phyloP scores from a whole-genome alignment of 2,888 invertebrate genomes.

The Xestoiulus laeticollis region DNA sequence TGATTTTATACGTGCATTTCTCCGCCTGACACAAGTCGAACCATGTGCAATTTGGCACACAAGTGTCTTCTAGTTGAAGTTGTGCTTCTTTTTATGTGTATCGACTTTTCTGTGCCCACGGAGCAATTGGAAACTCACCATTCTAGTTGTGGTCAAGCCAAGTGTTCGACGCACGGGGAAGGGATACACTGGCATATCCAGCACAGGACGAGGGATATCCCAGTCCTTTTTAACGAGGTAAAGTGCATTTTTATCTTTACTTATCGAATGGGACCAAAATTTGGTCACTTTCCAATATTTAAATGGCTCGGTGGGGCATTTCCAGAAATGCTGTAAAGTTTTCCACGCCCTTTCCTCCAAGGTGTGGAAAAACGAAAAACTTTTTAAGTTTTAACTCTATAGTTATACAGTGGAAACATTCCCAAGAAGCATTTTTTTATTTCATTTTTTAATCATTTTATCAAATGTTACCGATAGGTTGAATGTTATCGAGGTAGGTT shows the following conservation, averaged over 20 bases:
- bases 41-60: constrained; percentile 6
- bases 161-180: constrained; percentile 1
- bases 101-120: neutral
- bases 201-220: neutral
- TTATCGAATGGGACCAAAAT: too few relatives aligned
- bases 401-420: too few relatives aligned
- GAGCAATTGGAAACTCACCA: neutral
- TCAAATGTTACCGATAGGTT: too few relatives aligned
- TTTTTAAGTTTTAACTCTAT: too few relatives aligned
- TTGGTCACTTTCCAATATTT: too few relatives aligned
- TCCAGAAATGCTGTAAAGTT: too few relatives aligned
- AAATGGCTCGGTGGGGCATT: too few relatives aligned
- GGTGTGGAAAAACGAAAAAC: too few relatives aligned
- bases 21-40: neutral
- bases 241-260: neutral
- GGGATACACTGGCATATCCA: constrained; percentile 9
- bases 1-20: neutral
- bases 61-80: constrained; percentile 13
- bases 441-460: too few relatives aligned
- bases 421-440: too few relatives aligned
- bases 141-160: neutral
- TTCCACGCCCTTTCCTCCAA: too few relatives aligned
- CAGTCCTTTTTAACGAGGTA: neutral
- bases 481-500: too few relatives aligned
- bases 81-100: neutral